Evolutionary conservation across 2,113 vertebrate genomes (phyloP), one percentile per base, ranked within the genome.

Genomic region (Chascanopsetta lugubris): DNA sequence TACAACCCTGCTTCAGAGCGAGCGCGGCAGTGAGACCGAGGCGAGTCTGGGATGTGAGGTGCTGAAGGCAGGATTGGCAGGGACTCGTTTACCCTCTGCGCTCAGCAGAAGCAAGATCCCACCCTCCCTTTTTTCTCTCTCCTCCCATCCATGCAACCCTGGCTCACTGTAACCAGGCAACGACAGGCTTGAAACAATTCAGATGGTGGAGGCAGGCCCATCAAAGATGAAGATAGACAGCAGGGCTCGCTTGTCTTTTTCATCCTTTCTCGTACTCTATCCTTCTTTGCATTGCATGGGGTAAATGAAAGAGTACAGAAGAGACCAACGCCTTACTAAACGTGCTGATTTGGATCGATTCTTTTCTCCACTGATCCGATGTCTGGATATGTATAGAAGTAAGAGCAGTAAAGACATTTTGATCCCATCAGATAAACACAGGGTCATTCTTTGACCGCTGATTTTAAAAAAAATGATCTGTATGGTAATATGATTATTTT

Each of bases 131-230:
- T 72, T 78, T 74, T 54, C 55, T 50, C 55, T 64, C 49, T 67
- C 72, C 67, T 72, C 70, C 81, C 77, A 69, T 42, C 59, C 66
- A 63, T 48, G 42, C 66, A 84, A 84, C 74, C 32, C 83, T 82
- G 64, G 66, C 76, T 85, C 71, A 1, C 69, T 50, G 90, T 90
- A 85, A 53, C 88, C 65, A 91, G 81, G 90, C 86, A 90, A 91
- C 89, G 18, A n/a, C 66, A 17, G 63, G 65, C 79, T 86, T 83
- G 65, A 87, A 88, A 83, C 32, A 57, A 73, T 12, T 85, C 61
- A 48, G 82, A 78, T 77, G 62, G 68, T 27, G 69, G 75, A 82
- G 78, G 77, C 68, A 59, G 62, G 43, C 40, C 76, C 80, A 84
- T 87, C 89, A 90, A 89, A 90, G 76, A 60, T 32, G 70, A 48